A percentile compares a stretch with the other conserved stretches of the same genome.
Evolutionary conservation across 35 echinoderm and acorn worm species (phyloP).

Genomic region (Diadema setosum): DNA sequence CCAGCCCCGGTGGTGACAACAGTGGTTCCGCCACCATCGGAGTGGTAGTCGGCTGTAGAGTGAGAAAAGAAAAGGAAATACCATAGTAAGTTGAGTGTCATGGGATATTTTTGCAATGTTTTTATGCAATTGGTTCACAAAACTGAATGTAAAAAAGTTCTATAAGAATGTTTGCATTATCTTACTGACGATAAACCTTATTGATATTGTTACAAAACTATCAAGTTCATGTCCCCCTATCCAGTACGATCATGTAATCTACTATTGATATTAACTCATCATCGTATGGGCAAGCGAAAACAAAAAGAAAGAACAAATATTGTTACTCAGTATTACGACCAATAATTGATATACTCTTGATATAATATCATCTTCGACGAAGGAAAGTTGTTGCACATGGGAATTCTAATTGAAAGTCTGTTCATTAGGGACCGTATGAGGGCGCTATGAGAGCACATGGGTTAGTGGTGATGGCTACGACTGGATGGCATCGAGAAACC

Average conservation of each 20-base stretch:
- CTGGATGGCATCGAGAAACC: not conserved
- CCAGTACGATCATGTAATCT: too few species aligned
- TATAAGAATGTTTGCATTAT: too few species aligned
- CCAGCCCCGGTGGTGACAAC: not conserved
- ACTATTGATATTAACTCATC: too few species aligned
- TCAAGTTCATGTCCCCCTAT: too few species aligned
- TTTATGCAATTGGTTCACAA: too few species aligned
- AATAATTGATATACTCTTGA: not conserved
- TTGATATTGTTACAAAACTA: too few species aligned
- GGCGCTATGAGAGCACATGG: not conserved
- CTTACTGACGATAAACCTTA: too few species aligned
- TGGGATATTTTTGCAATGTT: too few species aligned
- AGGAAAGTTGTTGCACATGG: not conserved
- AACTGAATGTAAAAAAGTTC: too few species aligned
- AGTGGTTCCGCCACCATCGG: not conserved
- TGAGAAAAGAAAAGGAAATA: not conserved
- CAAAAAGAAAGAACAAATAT: too few species aligned
- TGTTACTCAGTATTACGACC: too few species aligned
- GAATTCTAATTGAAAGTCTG: not conserved
- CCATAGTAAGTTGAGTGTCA: not conserved
- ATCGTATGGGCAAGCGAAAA: too few species aligned
- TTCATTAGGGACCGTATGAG: not conserved
- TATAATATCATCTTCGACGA: not conserved
- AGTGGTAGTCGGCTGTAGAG: constrained; percentile 1
- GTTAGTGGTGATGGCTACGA: not conserved